Evolutionary conservation across 2,797 vertebrate genomes (phyloP), one percentile per base, ranked within the genome.

Genomic region (Mastacembelus armatus): DNA sequence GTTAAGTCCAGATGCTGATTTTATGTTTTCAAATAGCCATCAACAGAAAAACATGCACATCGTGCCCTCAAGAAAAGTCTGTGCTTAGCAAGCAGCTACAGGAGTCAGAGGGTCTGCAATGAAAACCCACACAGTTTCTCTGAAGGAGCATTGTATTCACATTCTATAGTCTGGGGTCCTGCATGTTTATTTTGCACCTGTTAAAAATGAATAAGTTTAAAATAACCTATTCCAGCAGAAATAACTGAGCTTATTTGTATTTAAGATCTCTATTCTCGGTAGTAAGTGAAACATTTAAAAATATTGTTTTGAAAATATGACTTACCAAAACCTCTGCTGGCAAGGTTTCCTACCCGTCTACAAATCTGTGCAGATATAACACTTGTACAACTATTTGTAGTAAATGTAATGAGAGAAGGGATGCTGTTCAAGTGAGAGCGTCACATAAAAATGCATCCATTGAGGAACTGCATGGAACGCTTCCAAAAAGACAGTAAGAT

Each of bases 401-500:
- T 7, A 21, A 42, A 49, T 36, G 43, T 62, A 45, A 74, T 83
- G 71, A 81, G 77, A 73, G 60, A 33, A 36, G 51, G 44, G 63
- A 38, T 39, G 58, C 26, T 60, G 63, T 52, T 74, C 66, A 44
- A 49, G 63, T 74, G 40, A 59, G 71, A 71, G 71, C 71, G 75
- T 87, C 77, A 78, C 76, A 82, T 82, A 80, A 87, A 83, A 74
- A 90, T 39, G 66, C 65, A 57, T 77, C 78, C 77, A 60, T 83
- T 66, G 79, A 86, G 87, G 79, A 81, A 83, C 75, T 71, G 50
- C 70, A 76, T 89, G 84, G 86, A 87, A 70, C 3, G 50, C 14
- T 81, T 86, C 85, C 85, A 88, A 84, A 87, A 82, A 80, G 75
- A 90, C 80, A 76, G 71, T 75, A 67, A 78, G 85, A 91, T 90